Percentiles rank a stretch among this genome's conserved stretches.
These are phyloP conservation scores for Teleogryllus occipitalis DNA, from an alignment of 1,140 invertebrate genomes.

Conservation along the genomic window DNA sequence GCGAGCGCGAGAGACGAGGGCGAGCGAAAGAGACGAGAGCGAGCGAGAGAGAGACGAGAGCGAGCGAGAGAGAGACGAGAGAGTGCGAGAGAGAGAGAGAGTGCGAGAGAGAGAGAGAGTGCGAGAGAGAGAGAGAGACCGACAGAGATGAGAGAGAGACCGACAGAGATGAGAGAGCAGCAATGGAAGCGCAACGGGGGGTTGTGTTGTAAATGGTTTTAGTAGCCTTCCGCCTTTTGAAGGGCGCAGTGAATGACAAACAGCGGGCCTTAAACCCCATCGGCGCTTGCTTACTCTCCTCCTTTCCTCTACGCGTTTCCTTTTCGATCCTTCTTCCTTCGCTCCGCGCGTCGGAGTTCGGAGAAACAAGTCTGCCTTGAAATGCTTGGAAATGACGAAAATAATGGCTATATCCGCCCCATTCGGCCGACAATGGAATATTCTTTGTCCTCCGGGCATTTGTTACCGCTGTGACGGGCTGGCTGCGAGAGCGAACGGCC, in stretches of 20 bases:
- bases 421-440: not conserved
- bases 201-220: not conserved
- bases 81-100: too few relatives aligned
- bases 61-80: not conserved
- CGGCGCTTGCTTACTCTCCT: not conserved
- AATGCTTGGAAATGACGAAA: conserved; percentile 4
- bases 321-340: not conserved
- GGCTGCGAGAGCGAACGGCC: too few relatives aligned
- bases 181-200: not conserved
- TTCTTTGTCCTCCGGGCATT: not conserved
- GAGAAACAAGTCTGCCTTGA: not conserved
- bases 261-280: not conserved
- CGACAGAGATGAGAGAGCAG: not conserved
- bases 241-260: not conserved
- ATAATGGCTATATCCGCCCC: not conserved
- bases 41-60: too few relatives aligned
- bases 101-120: too few relatives aligned
- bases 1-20: too few relatives aligned
- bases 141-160: not conserved
- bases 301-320: not conserved
- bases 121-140: too few relatives aligned
- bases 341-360: not conserved
- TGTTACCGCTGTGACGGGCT: not conserved
- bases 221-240: not conserved
- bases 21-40: too few relatives aligned